phyloP scores from a whole-genome alignment of 2,797 vertebrate species.

The Gallirallus australis region DNA sequence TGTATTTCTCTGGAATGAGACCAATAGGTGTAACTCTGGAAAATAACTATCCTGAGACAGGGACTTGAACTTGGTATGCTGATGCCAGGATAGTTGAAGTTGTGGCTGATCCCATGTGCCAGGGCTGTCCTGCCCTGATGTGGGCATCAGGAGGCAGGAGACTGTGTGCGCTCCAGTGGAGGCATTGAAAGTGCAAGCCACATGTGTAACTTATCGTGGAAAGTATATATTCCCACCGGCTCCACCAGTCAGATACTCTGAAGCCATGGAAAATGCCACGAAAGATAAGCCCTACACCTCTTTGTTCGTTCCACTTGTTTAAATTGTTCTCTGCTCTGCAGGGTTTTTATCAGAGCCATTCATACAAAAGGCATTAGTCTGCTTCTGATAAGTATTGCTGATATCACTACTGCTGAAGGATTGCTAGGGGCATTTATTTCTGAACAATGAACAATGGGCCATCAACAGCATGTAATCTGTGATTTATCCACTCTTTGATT shows the following conservation, averaged over 20 bases:
- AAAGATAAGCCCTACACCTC: conserved; percentile 48
- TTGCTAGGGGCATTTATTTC: background rate
- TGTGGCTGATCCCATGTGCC: background rate
- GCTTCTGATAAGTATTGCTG: conserved; percentile 42
- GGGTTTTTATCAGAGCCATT: conserved; percentile 30
- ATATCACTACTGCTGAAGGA: background rate
- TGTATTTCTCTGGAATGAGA: background rate
- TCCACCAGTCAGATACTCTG: conserved; percentile 25
- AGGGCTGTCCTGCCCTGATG: background rate
- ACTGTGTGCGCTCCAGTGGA: background rate
- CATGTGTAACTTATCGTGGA: conserved; percentile 9
- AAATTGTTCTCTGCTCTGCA: background rate
- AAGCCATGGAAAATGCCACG: conserved; percentile 59
- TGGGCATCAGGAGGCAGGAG: background rate
- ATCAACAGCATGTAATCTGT: background rate
- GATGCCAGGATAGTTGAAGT: background rate
- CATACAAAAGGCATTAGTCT: conserved; percentile 12
- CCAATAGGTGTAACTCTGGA: background rate
- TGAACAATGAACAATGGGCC: conserved; percentile 39
- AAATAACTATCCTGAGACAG: background rate
- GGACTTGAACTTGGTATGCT: conserved; percentile 1
- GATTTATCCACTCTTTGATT: conserved; percentile 1
- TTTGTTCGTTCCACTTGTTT: conserved; percentile 30
- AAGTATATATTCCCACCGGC: conserved; percentile 49
- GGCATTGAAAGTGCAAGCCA: background rate